Evolutionary conservation across 2,113 vertebrate genomes (phyloP).

Genomic region (Chionomys nivalis): DNA sequence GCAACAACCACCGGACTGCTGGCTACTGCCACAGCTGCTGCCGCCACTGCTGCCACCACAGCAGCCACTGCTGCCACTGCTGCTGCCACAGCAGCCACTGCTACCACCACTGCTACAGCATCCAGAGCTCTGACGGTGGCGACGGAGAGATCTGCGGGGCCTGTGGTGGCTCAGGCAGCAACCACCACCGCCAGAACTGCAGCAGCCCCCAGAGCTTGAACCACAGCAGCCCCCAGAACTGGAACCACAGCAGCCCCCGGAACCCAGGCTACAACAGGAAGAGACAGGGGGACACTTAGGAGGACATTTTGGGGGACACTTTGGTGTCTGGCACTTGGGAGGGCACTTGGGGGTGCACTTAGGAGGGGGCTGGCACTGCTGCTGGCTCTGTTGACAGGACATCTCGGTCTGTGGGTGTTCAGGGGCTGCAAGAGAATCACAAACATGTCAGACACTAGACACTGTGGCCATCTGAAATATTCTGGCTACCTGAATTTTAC

Average conservation of each 20-base stretch:
- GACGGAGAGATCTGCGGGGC: no score
- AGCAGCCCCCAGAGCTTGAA: no score
- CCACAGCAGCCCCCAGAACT: background rate
- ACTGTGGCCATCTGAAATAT: accelerated
- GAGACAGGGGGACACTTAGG: background rate
- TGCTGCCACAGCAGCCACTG: background rate
- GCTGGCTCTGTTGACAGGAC: background rate
- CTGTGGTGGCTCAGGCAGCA: no score
- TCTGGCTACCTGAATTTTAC: background rate
- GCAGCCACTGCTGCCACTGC: background rate
- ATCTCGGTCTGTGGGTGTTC: background rate
- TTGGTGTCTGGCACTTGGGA: background rate
- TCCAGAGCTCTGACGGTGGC: background rate
- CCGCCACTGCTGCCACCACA: background rate
- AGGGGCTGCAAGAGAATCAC: background rate
- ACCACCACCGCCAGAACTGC: no score
- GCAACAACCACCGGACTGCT: slow-evolving; percentile 20
- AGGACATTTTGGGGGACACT: background rate
- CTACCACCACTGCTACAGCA: background rate
- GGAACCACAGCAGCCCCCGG: no score
- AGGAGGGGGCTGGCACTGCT: background rate
- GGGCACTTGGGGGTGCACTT: background rate
- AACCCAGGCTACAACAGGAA: slow-evolving; percentile 24
- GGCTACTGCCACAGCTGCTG: slow-evolving; percentile 22
- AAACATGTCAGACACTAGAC: background rate